phyloP scores from a whole-genome alignment of 2,797 vertebrate genomes.

The Schizothorax lantsangensis region DNA sequence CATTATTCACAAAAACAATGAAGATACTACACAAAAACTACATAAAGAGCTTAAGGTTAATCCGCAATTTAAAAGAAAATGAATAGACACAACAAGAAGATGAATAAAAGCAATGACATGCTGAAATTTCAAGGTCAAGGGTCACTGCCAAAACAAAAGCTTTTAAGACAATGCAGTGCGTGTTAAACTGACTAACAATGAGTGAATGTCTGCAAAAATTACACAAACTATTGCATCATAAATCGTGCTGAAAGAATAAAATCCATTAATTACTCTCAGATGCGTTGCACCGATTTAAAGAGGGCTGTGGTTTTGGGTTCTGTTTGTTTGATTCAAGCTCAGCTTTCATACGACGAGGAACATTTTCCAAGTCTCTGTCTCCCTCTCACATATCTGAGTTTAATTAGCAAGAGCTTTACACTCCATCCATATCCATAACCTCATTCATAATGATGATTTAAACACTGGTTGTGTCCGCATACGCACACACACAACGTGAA shows the following conservation, averaged over 20 bases:
- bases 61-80: neutral
- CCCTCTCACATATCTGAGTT: constrained; percentile 26
- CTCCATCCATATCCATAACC: constrained; percentile 36
- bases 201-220: neutral
- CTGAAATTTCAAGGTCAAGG: neutral
- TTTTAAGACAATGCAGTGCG: neutral
- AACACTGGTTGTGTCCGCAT: neutral
- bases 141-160: neutral
- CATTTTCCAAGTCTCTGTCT: neutral
- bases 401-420: constrained; percentile 34
- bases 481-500: neutral
- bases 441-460: constrained; percentile 24
- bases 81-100: neutral
- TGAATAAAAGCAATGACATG: neutral
- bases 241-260: constrained; percentile 1
- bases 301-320: neutral
- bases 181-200: constrained; percentile 3
- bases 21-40: neutral
- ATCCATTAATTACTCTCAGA: constrained; percentile 10
- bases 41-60: neutral
- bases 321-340: constrained; percentile 12
- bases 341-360: constrained; percentile 9
- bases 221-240: neutral
- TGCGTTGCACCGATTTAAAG: neutral
- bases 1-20: neutral